Base-by-base conservation (phyloP, 1,140 invertebrate species). In the Anagrus nilaparvatae region DNA sequence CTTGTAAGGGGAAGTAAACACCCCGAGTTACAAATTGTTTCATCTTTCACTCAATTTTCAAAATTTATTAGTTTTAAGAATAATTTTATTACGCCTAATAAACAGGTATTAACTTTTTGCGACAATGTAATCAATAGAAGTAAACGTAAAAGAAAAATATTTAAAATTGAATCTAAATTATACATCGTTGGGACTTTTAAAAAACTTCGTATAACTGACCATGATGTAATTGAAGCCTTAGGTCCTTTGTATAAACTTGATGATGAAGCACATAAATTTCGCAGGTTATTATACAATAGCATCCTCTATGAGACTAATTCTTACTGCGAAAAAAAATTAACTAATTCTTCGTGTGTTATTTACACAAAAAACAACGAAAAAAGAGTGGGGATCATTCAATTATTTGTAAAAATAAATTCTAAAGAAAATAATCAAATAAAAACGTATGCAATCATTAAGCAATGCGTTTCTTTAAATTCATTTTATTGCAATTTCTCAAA, bases 11-110 rank as follows among this genome's bases (percentile, higher is more conserved):
- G 46, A 5, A 37, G 31, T 19, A n/a, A 32, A 20, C 14, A 35
- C 14, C 24, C 31, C 10, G 24, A 32, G 12, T 14, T 35, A 10
- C 46, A 47, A 43, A 47, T 47, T 9, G 18, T 7, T 18, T 27
- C 10, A 9, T 9, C 33, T 12, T 7, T 4, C 13, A 21, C 33
- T n/a, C 24, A 8, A 14, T 35, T 35, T 35, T 28, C 29, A 4
- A 28, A 29, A 13, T 38, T 28, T 20, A 12, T 10, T 19, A 16
- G 18, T n/a, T 38, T 38, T n/a, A 38, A 38, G 13, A 13, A 38
- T 28, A 29, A 38, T 6, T 38, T 28, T 18, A 19, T 38, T 4
- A 18, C n/a, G n/a, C n/a, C n/a, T n/a, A n/a, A n/a, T n/a, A 29
- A 3, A 19, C 6, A 12, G 14, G 29, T 1, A 38, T n/a, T 29